A percentile compares a stretch with the other conserved stretches of the same genome.
These are phyloP conservation scores for Taeniopygia guttata DNA, from an alignment of 2,797 vertebrate species.

Conservation along the genomic window DNA sequence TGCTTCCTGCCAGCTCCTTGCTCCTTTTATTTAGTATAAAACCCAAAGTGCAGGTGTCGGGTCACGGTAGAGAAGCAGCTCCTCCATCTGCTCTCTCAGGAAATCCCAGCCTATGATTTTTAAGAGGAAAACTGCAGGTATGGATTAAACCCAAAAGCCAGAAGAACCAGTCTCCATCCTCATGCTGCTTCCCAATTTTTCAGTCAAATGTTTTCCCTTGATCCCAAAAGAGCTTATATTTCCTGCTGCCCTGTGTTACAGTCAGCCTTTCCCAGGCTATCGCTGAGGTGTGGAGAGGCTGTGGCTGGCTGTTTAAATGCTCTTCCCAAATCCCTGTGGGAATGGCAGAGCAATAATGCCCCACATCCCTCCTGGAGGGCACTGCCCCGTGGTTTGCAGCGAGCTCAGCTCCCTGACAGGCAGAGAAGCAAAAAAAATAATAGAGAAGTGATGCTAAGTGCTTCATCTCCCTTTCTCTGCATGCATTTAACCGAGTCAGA, in stretches of 20 bases:
- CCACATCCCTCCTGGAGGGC: fast-evolving
- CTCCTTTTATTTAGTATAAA: not conserved
- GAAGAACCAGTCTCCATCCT: not conserved
- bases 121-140: not conserved
- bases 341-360: not conserved
- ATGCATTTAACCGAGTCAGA: not conserved
- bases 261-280: not conserved
- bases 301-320: fast-evolving
- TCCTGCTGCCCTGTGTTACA: not conserved
- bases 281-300: fast-evolving
- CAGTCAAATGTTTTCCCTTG: not conserved
- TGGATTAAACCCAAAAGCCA: not conserved
- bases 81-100: fast-evolving
- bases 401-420: not conserved
- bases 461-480: not conserved
- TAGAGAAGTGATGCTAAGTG: not conserved
- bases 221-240: not conserved
- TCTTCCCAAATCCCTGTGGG: not conserved
- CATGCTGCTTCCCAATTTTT: not conserved
- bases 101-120: not conserved
- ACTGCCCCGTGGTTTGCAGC: not conserved
- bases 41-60: not conserved
- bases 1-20: not conserved
- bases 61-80: not conserved
- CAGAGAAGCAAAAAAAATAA: not conserved